These are phyloP conservation scores for Naso thynnoides DNA, from an alignment of 2,797 vertebrate species.

Conservation along the genomic window DNA sequence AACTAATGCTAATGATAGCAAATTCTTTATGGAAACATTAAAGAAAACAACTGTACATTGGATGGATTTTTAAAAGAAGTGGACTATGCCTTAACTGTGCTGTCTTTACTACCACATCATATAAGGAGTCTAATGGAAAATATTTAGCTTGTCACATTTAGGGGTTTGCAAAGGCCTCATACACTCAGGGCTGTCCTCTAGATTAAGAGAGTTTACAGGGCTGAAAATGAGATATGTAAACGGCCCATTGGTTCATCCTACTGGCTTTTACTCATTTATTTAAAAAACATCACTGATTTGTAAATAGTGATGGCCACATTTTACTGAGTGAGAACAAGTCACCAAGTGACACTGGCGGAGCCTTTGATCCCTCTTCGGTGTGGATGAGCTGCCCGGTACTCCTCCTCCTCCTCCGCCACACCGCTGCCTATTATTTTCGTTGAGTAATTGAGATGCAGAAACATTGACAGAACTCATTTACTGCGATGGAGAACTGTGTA, in stretches of 20 bases:
- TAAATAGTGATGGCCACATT: conserved; percentile 19
- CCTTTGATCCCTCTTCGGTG: conserved; percentile 42
- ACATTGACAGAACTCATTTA: conserved; percentile 87
- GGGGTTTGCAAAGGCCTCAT: not conserved
- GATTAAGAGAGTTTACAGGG: not conserved
- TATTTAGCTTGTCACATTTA: not conserved
- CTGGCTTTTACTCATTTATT: conserved; percentile 14
- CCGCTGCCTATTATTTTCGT: conserved; percentile 72
- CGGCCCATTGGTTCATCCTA: too few relatives aligned
- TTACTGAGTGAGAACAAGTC: conserved; percentile 38
- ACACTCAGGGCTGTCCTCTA: not conserved
- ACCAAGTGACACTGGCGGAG: conserved; percentile 20
- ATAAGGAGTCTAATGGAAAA: not conserved
- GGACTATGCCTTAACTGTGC: not conserved
- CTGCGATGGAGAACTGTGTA: conserved; percentile 80
- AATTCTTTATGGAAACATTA: too few relatives aligned
- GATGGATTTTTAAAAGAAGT: not conserved
- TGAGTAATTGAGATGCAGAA: conserved; percentile 85
- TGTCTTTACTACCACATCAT: not conserved
- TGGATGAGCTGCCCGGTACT: conserved; percentile 31
- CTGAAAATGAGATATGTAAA: not conserved
- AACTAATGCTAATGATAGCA: too few relatives aligned
- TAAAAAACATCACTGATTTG: conserved; percentile 26
- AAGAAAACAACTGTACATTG: not conserved
- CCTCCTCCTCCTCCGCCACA: not conserved